Evolutionary conservation across 2,113 vertebrate species (phyloP).

Genomic region (Nycticorax nycticorax): DNA sequence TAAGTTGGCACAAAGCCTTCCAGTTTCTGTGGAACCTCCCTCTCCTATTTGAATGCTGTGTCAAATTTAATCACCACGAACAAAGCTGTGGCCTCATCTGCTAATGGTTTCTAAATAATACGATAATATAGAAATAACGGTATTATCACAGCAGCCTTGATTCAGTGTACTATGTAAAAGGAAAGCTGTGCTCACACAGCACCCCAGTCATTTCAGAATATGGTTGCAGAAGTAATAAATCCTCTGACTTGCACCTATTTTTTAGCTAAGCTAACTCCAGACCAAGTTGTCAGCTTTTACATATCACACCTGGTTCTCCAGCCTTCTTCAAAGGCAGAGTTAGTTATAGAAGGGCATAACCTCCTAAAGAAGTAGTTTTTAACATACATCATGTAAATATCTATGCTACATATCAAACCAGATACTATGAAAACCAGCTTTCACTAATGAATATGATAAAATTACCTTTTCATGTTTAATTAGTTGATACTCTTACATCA

Average conservation of each 20-base stretch:
- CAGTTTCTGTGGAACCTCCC: neutral
- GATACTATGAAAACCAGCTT: neutral
- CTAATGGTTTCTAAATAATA: neutral
- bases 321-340: neutral
- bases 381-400: neutral
- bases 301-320: neutral
- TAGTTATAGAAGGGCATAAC: neutral
- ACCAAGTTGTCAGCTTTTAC: neutral
- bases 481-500: neutral
- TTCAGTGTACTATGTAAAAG: too few species aligned
- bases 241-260: neutral
- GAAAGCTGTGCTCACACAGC: neutral
- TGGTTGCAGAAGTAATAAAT: neutral
- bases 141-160: neutral
- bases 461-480: neutral
- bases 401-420: neutral
- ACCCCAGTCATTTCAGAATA: neutral
- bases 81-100: neutral
- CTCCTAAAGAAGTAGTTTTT: neutral
- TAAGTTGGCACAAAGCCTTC: neutral
- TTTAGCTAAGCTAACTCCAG: neutral
- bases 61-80: neutral
- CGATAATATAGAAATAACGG: neutral
- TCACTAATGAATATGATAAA: neutral
- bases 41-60: neutral